Conservation (phyloP, 2,888 invertebrate genomes). For the Quadroppia sp. region DNA sequence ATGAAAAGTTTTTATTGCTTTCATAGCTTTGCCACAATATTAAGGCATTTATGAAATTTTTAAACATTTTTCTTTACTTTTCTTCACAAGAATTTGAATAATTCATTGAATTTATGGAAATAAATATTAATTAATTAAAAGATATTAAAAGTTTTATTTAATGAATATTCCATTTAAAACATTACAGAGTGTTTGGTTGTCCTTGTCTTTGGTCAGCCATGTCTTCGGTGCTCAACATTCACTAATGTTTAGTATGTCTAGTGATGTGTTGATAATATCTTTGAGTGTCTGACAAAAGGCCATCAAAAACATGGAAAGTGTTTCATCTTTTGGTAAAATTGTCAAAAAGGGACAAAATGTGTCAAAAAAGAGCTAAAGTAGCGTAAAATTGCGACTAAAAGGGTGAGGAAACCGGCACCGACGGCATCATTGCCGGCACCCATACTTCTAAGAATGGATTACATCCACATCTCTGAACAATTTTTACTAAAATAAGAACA, state of each 20-base stretch:
- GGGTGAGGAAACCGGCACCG: conserved; percentile 28
- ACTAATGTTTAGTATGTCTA: background rate
- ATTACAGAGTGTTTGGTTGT: too few species aligned
- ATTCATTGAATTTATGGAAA: too few species aligned
- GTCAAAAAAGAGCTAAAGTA: conserved; percentile 23
- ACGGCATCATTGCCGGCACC: background rate
- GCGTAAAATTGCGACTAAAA: conserved; percentile 26
- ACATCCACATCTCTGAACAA: conserved; percentile 26
- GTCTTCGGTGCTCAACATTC: background rate
- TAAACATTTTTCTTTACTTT: too few species aligned
- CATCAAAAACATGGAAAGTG: background rate
- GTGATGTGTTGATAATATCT: conserved; percentile 1
- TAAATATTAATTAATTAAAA: too few species aligned
- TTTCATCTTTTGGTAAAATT: conserved; percentile 11
- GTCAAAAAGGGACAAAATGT: background rate
- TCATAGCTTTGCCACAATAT: background rate
- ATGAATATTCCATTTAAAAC: too few species aligned
- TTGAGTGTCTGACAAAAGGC: conserved; percentile 11
- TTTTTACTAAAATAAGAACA: conserved; percentile 4
- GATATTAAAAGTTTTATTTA: too few species aligned
- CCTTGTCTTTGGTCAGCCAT: too few species aligned
- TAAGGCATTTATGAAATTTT: too few species aligned
- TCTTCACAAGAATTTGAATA: too few species aligned
- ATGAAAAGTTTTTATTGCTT: background rate
- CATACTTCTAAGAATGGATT: conserved; percentile 11